Evolutionary conservation across 2,113 vertebrate genomes (phyloP).

Genomic region (Dromas ardeola): DNA sequence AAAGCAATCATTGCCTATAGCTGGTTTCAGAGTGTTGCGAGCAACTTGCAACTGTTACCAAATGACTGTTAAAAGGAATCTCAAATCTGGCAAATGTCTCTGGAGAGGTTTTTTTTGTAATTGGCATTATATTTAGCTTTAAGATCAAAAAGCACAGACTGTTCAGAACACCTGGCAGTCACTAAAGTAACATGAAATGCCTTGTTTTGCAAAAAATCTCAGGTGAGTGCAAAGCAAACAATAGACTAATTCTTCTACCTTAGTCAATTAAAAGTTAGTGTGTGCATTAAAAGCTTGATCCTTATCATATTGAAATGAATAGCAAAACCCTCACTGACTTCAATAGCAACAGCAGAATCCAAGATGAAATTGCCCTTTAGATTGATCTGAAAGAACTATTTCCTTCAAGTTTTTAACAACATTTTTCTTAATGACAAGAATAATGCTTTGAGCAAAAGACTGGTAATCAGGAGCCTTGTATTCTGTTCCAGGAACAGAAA

Average conservation of each 20-base stretch:
- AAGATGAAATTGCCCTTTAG: neutral
- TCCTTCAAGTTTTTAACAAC: neutral
- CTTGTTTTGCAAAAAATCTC: neutral
- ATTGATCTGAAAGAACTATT: neutral
- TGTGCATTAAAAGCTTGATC: neutral
- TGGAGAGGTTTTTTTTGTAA: neutral
- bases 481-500: neutral
- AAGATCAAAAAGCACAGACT: neutral
- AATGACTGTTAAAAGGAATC: constrained; percentile 1
- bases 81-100: constrained; percentile 9
- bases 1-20: neutral
- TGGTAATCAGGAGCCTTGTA: neutral
- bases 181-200: constrained; percentile 9
- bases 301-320: neutral
- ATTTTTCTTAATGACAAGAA: neutral
- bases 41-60: neutral
- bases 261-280: neutral
- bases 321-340: neutral
- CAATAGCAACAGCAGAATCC: neutral
- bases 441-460: neutral
- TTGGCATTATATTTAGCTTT: neutral
- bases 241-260: neutral
- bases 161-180: constrained; percentile 28
- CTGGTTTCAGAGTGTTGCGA: neutral
- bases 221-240: neutral